Percentiles rank a stretch among this genome's conserved stretches.
Conservation (phyloP, 2,113 vertebrate genomes). For the Gallinago media region DNA sequence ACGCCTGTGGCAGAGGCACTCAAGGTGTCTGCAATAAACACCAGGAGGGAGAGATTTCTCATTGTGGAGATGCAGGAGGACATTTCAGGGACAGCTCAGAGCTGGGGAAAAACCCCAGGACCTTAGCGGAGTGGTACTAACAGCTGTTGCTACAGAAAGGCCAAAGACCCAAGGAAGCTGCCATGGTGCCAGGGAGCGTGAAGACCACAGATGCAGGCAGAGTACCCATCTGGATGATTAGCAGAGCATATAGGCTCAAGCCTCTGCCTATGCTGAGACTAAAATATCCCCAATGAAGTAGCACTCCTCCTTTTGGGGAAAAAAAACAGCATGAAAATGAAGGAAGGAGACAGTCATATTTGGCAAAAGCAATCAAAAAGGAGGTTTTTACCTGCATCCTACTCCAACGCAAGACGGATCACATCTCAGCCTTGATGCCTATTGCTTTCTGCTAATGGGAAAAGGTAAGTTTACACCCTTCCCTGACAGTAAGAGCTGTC, state of each 20-base stretch:
- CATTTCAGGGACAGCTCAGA: neutral
- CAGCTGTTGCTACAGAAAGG: neutral
- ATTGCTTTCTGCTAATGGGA: neutral
- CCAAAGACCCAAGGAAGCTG: neutral
- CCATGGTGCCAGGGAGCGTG: neutral
- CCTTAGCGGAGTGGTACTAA: neutral
- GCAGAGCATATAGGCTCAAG: neutral
- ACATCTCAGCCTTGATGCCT: neutral
- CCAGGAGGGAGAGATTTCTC: neutral
- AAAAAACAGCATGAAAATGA: neutral
- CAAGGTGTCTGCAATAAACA: neutral
- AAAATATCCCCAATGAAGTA: neutral
- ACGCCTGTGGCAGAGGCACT: neutral
- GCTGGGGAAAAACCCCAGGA: neutral
- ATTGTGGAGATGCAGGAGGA: neutral
- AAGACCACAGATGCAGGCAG: neutral
- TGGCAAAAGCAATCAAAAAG: neutral
- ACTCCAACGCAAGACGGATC: neutral
- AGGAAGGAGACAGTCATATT: neutral
- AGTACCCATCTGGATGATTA: neutral
- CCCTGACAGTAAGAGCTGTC: neutral
- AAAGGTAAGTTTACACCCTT: neutral
- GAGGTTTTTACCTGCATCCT: neutral
- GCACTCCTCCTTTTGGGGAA: neutral
- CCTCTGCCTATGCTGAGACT: neutral